Evolutionary conservation across 2,888 invertebrate species (phyloP), one percentile per base, ranked within the genome.

Genomic region (Eudasyphora cyanicolor): DNA sequence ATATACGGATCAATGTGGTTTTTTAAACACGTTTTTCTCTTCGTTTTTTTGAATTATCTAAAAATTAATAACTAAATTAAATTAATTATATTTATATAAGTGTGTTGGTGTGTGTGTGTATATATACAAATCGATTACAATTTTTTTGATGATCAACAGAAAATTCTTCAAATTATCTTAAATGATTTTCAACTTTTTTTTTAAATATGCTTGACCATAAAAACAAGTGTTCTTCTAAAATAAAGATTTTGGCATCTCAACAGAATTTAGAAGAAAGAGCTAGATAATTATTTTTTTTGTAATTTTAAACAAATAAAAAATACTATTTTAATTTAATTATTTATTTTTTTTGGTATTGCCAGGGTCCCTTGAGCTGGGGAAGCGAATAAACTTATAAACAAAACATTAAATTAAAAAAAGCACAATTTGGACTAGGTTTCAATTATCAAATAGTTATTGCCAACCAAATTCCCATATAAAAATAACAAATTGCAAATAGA

Each of bases 31-130:
- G 38, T 38, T n/a, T 4, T 38, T 64, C 4, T 38, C 24, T 54
- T 19, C 38, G 8, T 57, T 27, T 57, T 7, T 57, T 57, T 57
- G 21, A 67, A 67, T 67, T 67, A 67, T 67, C 67, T 67, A 67
- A 42, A 42, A 67, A 67, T 67, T 67, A 67, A 67, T 42, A 67
- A 67, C 67, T 71, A 71, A 71, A 71, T 29, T 74, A 42, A 75
- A 60, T 42, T 60, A 75, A 32, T 62, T 67, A n/a, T 76, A n/a
- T 76, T 45, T 57, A 45, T 60, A 69, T 60, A 74, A 62, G 67
- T 82, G 35, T 73, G 8, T 79, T 64, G 45, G 64, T 60, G 62
- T 81, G 57, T 6, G 69, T 57, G 21, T 54, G 57, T 75, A 57
- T 64, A 73, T 78, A 57, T 77, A 79, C 32, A 60, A 69, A 76